Conservation (phyloP, 1,140 invertebrate species). For the Meloidogyne exigua region DNA sequence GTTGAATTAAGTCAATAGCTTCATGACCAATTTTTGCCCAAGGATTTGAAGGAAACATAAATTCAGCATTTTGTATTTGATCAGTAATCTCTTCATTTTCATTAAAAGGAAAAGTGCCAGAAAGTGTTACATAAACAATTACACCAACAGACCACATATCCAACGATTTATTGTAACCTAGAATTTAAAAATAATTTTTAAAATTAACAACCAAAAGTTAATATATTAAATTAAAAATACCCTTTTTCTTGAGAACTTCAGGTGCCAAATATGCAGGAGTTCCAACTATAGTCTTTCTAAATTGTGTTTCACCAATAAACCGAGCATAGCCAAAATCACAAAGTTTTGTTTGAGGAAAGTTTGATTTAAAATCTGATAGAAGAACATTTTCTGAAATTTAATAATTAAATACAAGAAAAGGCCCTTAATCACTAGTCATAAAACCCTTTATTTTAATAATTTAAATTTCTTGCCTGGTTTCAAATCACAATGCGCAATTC, state of each 20-base stretch:
- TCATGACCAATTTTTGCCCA: conserved; percentile 94
- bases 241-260: conserved; percentile 83
- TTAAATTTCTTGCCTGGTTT: conserved; percentile 79
- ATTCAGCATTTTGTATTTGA: conserved; percentile 97
- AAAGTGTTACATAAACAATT: conserved; percentile 86
- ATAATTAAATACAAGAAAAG: too few species aligned
- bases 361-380: conserved; percentile 51
- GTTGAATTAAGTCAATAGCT: conserved; percentile 94
- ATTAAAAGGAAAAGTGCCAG: conserved; percentile 97
- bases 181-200: conserved; percentile 64
- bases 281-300: conserved; percentile 85
- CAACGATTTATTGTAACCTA: conserved; percentile 93
- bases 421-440: too few species aligned
- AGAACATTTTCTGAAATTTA: conserved; percentile 56
- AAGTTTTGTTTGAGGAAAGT: conserved; percentile 72
- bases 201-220: not conserved
- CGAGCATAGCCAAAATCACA: conserved; percentile 98
- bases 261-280: conserved; percentile 78
- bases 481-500: conserved; percentile 71
- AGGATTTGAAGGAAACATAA: conserved; percentile 96
- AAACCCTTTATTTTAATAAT: not conserved
- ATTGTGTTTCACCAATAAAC: conserved; percentile 97
- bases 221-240: conserved; percentile 11
- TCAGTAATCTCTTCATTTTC: conserved; percentile 95
- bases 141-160: conserved; percentile 99